These are phyloP conservation scores for Halcyon chelicuti DNA, from an alignment of 2,797 vertebrate species.

Conservation along the genomic window DNA sequence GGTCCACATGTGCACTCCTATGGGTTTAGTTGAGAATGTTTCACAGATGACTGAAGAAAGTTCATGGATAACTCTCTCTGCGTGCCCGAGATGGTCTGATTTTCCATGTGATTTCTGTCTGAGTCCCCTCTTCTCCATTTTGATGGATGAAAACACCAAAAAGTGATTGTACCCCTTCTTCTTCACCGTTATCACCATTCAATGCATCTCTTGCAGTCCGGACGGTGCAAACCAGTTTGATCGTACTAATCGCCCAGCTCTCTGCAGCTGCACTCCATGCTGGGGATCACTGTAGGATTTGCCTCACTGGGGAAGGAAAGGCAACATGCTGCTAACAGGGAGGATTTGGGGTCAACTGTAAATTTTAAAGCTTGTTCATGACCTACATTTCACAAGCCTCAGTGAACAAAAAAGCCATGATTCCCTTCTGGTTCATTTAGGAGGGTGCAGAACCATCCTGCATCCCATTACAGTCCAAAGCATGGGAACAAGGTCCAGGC, in stretches of 20 bases:
- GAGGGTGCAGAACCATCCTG: background rate
- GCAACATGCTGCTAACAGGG: fast-evolving
- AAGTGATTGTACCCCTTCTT: background rate
- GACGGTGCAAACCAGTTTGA: background rate
- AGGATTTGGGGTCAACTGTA: background rate
- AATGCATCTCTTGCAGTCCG: background rate
- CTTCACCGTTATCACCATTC: background rate
- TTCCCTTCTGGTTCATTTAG: background rate
- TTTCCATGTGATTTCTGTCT: background rate
- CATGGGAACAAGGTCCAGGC: background rate
- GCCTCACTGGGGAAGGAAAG: background rate
- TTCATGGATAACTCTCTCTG: background rate
- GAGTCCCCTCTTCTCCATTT: background rate
- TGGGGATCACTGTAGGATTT: background rate
- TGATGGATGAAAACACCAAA: background rate
- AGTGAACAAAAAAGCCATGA: background rate
- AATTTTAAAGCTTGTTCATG: background rate
- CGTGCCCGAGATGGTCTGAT: background rate
- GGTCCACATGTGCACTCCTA: background rate
- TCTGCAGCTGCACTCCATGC: background rate
- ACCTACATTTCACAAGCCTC: background rate
- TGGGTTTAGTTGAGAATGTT: background rate
- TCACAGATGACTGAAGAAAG: background rate
- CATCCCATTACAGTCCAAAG: background rate
- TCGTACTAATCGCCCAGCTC: fast-evolving